These are phyloP conservation scores for Philypnodon macrostomus DNA, from an alignment of 2,797 vertebrate genomes.

Conservation along the genomic window DNA sequence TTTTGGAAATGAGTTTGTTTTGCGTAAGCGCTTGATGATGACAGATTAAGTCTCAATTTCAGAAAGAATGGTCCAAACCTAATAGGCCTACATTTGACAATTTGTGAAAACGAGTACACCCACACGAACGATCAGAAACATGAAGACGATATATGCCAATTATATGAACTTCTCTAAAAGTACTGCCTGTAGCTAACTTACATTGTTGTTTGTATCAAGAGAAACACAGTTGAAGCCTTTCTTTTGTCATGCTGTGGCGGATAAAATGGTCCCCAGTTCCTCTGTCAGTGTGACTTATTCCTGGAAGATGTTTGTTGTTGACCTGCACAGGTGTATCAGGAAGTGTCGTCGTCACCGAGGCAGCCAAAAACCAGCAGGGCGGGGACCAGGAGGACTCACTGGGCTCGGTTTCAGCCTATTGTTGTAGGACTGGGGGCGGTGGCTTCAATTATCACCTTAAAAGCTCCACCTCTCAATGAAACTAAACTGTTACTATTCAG, in stretches of 20 bases:
- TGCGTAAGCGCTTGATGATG: too few species aligned
- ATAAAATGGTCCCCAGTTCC: background rate
- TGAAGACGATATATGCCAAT: too few species aligned
- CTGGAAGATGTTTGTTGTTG: background rate
- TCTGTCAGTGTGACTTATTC: background rate
- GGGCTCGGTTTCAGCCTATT: background rate
- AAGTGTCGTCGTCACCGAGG: slow-evolving; percentile 19
- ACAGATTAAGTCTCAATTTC: too few species aligned
- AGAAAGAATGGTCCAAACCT: too few species aligned
- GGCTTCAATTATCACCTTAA: background rate
- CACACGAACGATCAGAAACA: too few species aligned
- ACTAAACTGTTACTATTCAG: too few species aligned
- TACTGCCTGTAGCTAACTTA: slow-evolving; percentile 9
- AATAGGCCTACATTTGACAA: too few species aligned
- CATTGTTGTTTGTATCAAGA: background rate
- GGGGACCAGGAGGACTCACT: background rate
- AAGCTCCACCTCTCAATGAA: background rate
- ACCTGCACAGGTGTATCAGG: slow-evolving; percentile 49
- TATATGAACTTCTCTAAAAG: background rate
- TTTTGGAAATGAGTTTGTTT: too few species aligned
- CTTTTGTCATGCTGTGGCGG: slow-evolving; percentile 10
- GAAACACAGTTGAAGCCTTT: background rate
- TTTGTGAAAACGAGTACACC: too few species aligned
- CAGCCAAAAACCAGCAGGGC: background rate
- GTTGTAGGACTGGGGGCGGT: background rate